Conservation (phyloP, 2,888 invertebrate genomes). For the Drosophila anomalata region DNA sequence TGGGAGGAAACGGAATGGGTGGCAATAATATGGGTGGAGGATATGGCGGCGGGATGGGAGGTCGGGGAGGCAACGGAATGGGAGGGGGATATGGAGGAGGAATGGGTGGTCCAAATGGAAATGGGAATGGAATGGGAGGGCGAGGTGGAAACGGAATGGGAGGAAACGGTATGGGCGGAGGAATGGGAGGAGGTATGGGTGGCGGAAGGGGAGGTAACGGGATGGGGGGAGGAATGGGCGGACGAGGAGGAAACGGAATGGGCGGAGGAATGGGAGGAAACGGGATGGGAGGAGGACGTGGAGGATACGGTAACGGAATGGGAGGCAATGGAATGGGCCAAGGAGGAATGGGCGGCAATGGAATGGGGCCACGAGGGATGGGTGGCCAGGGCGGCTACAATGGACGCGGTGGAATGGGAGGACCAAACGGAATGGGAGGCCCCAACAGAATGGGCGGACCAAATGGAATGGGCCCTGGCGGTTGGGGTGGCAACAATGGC, state of each 20-base stretch:
- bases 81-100: not conserved
- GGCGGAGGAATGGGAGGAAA: not conserved
- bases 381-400: not conserved
- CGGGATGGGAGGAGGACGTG: constrained; percentile 18
- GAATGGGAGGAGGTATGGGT: not conserved
- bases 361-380: not conserved
- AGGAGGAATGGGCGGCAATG: not conserved
- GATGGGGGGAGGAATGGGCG: constrained; percentile 21
- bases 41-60: constrained; percentile 5
- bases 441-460: not conserved
- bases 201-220: constrained; percentile 4
- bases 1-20: constrained; percentile 17
- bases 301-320: constrained; percentile 11
- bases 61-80: constrained; percentile 16
- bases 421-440: constrained; percentile 7
- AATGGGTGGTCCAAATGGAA: constrained; percentile 6
- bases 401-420: constrained; percentile 3
- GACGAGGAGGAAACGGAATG: constrained; percentile 5
- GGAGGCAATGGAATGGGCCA: not conserved
- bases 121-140: constrained; percentile 8
- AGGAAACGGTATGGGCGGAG: not conserved
- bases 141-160: constrained; percentile 2
- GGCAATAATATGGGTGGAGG: constrained; percentile 17
- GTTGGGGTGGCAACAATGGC: constrained; percentile 15
- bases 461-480: constrained; percentile 14